Base-by-base conservation (phyloP, 2,888 invertebrate genomes). In the Hermaeophaga mercurialis region DNA sequence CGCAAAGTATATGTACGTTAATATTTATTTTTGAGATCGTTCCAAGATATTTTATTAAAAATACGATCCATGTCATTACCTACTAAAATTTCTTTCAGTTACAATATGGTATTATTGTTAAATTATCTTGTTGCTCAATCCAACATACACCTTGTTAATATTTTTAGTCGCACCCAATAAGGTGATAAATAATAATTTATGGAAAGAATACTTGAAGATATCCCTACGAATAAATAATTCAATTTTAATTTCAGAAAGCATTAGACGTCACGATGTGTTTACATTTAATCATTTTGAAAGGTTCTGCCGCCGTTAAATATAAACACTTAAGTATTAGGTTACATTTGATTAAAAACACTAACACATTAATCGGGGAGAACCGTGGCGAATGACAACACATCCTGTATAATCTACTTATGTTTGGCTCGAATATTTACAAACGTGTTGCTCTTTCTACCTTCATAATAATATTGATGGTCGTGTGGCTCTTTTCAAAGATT, bases 241-340 rank as follows among this genome's bases (percentile, higher is more conserved):
- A 75, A 73, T 72, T 75, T 73, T 70, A 74, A 75, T 76, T 75
- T 74, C 66, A 63, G 71, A 72, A 72, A 72, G 71, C 71, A 71
- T 64, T 66, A 68, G 65, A 66, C 72, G 68, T 65, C 66, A 66
- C 55, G 63, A 66, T 57, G 68, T 77, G 76, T 78, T 78, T 78
- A 73, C 76, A 71, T 78, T 78, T 78, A 77, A 78, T 78, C 75
- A 74, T 72, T 69, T 65, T 77, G 74, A 78, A 78, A 78, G 78
- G 73, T 70, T 64, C 61, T 63, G 69, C 68, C 69, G 66, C 69
- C 67, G 71, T 72, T 73, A 71, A 74, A 71, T 71, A 73, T 70
- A 74, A 73, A 73, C 74, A 73, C 71, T 72, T 70, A 65, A 66
- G 75, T 76, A 76, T 77, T 75, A 69, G 68, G 73, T 77, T 77